Percentiles rank a stretch among this genome's conserved stretches.
phyloP scores from a whole-genome alignment of 2,797 vertebrate genomes.

The Ispidina picta region DNA sequence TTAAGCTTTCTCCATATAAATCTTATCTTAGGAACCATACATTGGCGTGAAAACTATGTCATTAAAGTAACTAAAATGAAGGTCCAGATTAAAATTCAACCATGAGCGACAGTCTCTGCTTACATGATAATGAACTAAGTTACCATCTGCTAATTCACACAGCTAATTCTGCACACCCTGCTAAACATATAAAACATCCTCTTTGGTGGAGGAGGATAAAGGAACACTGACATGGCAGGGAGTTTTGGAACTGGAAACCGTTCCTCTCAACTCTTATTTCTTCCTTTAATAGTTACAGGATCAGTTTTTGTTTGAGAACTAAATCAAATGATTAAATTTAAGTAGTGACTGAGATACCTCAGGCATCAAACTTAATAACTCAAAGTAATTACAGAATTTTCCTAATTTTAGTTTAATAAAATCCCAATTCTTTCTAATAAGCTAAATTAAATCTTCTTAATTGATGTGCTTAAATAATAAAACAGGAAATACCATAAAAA shows the following conservation, averaged over 20 bases:
- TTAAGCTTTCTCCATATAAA: constrained; percentile 19
- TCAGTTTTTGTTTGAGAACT: background rate
- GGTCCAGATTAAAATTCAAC: background rate
- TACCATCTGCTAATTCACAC: background rate
- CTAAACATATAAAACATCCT: background rate
- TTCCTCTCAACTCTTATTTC: background rate
- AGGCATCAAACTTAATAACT: background rate
- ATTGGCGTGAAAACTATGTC: background rate
- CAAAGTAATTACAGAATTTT: background rate
- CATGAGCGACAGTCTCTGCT: background rate
- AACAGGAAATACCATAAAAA: background rate
- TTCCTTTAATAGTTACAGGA: background rate
- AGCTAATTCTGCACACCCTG: background rate
- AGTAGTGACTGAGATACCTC: background rate
- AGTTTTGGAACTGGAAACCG: background rate
- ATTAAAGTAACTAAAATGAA: background rate
- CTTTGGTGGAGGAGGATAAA: background rate
- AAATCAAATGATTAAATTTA: background rate
- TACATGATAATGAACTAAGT: background rate
- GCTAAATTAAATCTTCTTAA: constrained; percentile 29
- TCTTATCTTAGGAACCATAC: background rate
- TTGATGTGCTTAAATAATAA: background rate
- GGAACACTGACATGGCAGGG: background rate
- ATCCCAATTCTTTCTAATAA: background rate
- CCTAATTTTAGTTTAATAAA: background rate